These are phyloP conservation scores for Eurystomus gularis DNA, from an alignment of 2,113 vertebrate genomes.

Conservation along the genomic window DNA sequence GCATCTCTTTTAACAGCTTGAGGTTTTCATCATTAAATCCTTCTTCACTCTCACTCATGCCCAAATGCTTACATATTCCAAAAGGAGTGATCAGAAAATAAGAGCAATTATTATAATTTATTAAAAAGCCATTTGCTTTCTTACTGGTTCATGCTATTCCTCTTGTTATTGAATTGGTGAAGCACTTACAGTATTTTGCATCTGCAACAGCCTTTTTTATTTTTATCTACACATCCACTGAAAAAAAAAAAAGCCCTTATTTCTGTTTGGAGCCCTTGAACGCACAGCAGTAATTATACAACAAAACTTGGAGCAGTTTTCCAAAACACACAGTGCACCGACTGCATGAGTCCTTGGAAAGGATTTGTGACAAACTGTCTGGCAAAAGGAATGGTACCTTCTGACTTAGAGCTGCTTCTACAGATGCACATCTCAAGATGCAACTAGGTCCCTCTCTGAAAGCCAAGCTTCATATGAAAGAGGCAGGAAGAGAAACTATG, in stretches of 20 bases:
- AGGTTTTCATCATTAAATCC: neutral
- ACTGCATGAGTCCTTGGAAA: neutral
- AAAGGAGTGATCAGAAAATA: neutral
- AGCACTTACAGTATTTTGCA: neutral
- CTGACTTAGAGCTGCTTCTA: neutral
- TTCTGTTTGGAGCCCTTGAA: neutral
- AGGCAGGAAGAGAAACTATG: neutral
- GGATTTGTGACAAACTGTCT: neutral
- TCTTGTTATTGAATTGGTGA: neutral
- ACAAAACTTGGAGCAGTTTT: neutral
- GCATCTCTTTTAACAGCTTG: slow-evolving; percentile 4
- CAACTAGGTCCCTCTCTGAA: neutral
- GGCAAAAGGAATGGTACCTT: neutral
- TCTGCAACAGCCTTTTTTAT: neutral
- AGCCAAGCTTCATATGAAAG: neutral
- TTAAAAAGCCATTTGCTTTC: neutral
- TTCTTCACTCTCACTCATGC: neutral
- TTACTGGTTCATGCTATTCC: neutral
- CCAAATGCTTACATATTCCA: neutral
- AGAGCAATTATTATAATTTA: neutral
- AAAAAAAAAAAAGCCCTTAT: neutral
- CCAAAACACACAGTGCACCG: neutral
- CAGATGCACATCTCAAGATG: neutral
- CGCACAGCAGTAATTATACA: neutral
- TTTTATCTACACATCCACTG: neutral